Base-by-base conservation (phyloP, 1,140 invertebrate species). In the Sycophila sp. region DNA sequence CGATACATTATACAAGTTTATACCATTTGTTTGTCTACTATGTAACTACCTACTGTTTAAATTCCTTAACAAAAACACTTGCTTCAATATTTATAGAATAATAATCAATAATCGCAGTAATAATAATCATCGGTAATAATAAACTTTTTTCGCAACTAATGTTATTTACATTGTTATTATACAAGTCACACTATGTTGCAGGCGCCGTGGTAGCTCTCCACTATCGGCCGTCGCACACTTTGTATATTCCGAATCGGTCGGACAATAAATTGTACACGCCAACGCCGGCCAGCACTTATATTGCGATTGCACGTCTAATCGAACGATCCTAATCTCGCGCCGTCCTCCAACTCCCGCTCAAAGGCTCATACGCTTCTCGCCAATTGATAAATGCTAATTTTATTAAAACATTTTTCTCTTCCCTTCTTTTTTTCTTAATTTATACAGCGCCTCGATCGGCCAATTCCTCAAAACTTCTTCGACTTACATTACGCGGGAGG, bases 101-200 rank as follows among this genome's bases (percentile, higher is more conserved):
- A 60, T 77, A 75, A 75, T 79, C 67, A 76, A 75, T 78, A 78
- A 80, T 80, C 73, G 73, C 76, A 66, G 78, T 77, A 77, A 76
- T 78, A 72, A 80, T 79, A 78, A 78, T 77, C 26, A 75, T 67
- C 59, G 34, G 56, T 76, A 75, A 66, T 76, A 75, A 66, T 82
- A 71, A 80, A 81, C 69, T 74, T 75, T 77, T 77, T 75, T 75
- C 71, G 78, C 75, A 76, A 78, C 78, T 82, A 82, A 77, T 75
- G 71, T 78, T 85, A 85, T 85, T 79, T 85, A 85, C 84, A 85
- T 68, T 76, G 75, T 73, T 82, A 82, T 82, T 58, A 58, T 83
- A 83, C 81, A 83, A 77, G 71, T 76, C 59, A 63, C 24, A 42
- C 19, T 19, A 38, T 51, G 42, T 59, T 63, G 15, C 60, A 65